These are phyloP conservation scores for Eupithecia pulchellata DNA, from an alignment of 2,888 invertebrate species.

Conservation along the genomic window DNA sequence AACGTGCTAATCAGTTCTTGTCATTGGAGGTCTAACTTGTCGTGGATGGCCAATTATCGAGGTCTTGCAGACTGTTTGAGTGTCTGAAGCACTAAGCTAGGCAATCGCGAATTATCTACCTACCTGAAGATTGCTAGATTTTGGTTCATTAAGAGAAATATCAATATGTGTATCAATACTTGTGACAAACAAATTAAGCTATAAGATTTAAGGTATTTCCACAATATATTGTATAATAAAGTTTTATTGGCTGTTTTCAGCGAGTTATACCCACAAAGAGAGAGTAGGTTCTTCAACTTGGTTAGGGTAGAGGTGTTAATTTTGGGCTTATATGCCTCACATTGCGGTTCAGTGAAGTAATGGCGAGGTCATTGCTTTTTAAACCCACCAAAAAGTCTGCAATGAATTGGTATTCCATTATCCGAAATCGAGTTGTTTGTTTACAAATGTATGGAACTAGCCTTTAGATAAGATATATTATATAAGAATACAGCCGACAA, in stretches of 20 bases:
- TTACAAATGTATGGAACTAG: too few relatives aligned
- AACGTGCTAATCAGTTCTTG: constrained; percentile 51
- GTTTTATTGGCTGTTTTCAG: neutral
- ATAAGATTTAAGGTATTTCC: neutral
- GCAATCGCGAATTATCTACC: neutral
- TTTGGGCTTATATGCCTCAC: neutral
- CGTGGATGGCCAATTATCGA: constrained; percentile 59
- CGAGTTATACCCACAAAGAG: neutral
- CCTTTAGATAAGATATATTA: too few relatives aligned
- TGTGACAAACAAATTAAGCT: neutral
- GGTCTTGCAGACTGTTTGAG: constrained; percentile 13
- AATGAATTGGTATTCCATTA: too few relatives aligned
- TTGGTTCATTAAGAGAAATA: too few relatives aligned
- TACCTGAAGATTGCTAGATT: neutral
- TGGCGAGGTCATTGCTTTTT: neutral
- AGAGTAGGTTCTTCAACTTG: neutral
- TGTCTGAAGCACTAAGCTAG: neutral
- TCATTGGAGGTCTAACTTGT: constrained; percentile 44
- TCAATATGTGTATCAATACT: too few relatives aligned
- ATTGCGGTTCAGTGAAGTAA: neutral
- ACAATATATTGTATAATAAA: neutral
- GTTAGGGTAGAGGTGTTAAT: neutral
- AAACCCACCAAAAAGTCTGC: neutral
- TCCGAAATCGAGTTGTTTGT: too few relatives aligned
- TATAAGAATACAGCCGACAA: too few relatives aligned